phyloP scores from a whole-genome alignment of 2,888 invertebrate genomes.

The Maniola hyperantus region DNA sequence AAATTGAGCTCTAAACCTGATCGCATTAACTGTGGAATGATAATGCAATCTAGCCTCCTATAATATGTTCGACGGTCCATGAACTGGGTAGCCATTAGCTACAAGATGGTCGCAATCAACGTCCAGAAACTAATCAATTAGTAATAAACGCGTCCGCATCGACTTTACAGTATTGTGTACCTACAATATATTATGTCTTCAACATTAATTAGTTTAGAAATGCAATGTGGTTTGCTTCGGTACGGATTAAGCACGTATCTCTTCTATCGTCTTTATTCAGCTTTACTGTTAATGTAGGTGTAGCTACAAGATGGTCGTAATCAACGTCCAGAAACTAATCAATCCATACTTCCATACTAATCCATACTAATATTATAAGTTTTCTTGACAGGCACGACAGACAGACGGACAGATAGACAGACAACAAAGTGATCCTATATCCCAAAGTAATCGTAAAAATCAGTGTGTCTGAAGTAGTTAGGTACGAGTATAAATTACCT shows the following conservation, averaged over 20 bases:
- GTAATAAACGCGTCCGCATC: conserved; percentile 50
- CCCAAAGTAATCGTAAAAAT: too few relatives aligned
- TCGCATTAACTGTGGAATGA: not conserved
- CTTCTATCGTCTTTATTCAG: conserved; percentile 54
- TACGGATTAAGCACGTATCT: conserved; percentile 71
- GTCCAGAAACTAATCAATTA: conserved; percentile 63
- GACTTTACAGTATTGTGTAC: conserved; percentile 16
- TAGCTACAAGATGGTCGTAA: conserved; percentile 31
- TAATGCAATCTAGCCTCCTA: not conserved
- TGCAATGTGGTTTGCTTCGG: conserved; percentile 69
- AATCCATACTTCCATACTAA: too few relatives aligned
- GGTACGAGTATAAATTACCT: too few relatives aligned
- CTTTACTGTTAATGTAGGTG: conserved; percentile 22
- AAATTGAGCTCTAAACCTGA: not conserved
- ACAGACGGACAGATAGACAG: too few relatives aligned
- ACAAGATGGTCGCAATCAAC: conserved; percentile 39
- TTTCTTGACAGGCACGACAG: too few relatives aligned
- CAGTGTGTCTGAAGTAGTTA: not conserved
- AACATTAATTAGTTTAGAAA: conserved; percentile 66
- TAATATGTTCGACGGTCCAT: conserved; percentile 14
- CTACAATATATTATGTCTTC: not conserved
- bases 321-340: conserved; percentile 53
- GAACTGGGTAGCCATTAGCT: conserved; percentile 18
- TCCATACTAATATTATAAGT: too few relatives aligned
- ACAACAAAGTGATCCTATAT: too few relatives aligned